Evolutionary conservation across 2,888 invertebrate genomes (phyloP).

Genomic region (Spicauda simplicius): DNA sequence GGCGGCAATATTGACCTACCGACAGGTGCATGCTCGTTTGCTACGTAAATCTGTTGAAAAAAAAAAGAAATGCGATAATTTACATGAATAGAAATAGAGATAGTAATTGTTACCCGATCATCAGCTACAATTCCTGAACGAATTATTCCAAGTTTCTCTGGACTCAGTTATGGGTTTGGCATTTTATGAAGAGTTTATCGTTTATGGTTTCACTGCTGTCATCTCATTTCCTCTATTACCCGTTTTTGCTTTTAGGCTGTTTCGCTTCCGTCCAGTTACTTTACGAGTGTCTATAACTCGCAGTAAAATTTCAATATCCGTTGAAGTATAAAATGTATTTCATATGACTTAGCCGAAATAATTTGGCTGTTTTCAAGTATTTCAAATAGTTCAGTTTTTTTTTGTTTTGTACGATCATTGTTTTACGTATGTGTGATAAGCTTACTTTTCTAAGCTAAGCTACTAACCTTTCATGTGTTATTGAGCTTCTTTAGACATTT

Average conservation of each 20-base stretch:
- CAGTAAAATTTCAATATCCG: conserved; percentile 22
- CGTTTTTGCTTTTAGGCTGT: neutral
- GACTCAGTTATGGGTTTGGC: neutral
- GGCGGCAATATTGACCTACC: no score
- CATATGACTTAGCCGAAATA: neutral
- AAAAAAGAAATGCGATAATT: no score
- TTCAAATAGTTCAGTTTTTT: no score
- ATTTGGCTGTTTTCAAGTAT: no score
- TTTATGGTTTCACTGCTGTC: conserved; percentile 1
- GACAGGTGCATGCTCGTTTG: no score
- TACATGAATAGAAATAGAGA: neutral
- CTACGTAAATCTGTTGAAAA: no score
- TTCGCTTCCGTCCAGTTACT: conserved; percentile 3
- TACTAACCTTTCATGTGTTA: no score
- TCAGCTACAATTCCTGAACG: neutral
- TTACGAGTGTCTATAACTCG: neutral
- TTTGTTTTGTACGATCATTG: no score
- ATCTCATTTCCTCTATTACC: conserved; percentile 19
- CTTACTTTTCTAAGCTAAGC: no score
- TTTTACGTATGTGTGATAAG: no score
- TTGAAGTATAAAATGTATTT: neutral
- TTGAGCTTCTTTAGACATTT: no score
- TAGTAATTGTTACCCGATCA: neutral
- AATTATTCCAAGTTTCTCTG: neutral
- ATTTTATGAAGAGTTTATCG: conserved; percentile 18